A percentile compares a stretch with the other conserved stretches of the same genome.
phyloP scores from a whole-genome alignment of 2,797 vertebrate genomes.

The Liparis tanakae region DNA sequence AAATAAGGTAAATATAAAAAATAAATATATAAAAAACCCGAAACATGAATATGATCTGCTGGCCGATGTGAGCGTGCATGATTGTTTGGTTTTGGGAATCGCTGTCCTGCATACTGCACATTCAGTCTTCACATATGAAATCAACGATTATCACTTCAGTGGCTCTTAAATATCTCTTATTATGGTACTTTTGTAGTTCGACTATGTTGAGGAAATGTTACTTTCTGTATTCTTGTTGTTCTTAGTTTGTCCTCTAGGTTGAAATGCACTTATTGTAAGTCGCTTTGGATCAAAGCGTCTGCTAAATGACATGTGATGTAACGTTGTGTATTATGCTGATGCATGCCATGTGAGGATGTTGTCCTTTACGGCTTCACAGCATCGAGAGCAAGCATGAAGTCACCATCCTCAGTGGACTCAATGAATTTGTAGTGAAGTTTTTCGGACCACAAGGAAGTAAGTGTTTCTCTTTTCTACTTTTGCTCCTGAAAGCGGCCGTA shows the following conservation, averaged over 20 bases:
- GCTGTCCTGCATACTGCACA: conserved; percentile 19
- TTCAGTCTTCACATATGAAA: conserved; percentile 12
- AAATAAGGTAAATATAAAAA: too few relatives aligned
- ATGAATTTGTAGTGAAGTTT: conserved; percentile 99
- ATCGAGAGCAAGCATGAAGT: conserved; percentile 99
- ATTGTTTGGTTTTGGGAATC: conserved; percentile 6
- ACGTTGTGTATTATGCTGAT: conserved; percentile 10
- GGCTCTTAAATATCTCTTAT: too few relatives aligned
- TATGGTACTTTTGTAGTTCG: too few relatives aligned
- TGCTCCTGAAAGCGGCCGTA: background rate
- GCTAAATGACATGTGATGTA: too few relatives aligned
- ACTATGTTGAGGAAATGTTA: too few relatives aligned
- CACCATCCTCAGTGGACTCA: conserved; percentile 98
- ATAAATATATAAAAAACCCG: background rate
- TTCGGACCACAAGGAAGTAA: conserved; percentile 99
- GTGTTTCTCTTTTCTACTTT: conserved; percentile 67
- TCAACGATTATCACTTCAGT: too few relatives aligned
- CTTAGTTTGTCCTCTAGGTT: too few relatives aligned
- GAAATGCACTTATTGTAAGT: too few relatives aligned
- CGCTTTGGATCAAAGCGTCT: too few relatives aligned
- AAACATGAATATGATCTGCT: conserved; percentile 27
- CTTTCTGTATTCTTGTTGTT: too few relatives aligned
- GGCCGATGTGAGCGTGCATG: background rate
- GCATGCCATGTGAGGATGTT: background rate
- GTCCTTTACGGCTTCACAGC: conserved; percentile 82